A percentile compares a stretch with the other conserved stretches of the same genome.
Conservation (phyloP, 2,888 invertebrate species). For the Acrobasis suavella region DNA sequence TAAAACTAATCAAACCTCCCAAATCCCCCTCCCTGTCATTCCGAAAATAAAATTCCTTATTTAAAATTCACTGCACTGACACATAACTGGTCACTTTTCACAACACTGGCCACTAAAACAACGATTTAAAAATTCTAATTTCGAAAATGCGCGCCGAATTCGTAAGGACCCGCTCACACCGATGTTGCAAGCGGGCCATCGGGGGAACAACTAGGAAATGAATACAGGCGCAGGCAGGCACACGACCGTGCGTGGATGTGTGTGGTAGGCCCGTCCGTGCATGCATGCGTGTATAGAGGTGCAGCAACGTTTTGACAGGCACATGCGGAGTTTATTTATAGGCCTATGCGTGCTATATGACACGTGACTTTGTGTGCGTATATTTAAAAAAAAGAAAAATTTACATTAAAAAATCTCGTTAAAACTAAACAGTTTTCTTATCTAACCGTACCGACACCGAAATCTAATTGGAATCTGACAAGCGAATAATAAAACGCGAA, state of each 20-base stretch:
- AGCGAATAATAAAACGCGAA: slow-evolving; percentile 21
- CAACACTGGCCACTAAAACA: slow-evolving; percentile 37
- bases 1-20: slow-evolving; percentile 51
- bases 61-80: slow-evolving; percentile 33
- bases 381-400: neutral
- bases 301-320: slow-evolving; percentile 70
- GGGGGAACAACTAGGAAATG: slow-evolving; percentile 79
- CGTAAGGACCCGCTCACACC: slow-evolving; percentile 76
- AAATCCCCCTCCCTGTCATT: too few species aligned
- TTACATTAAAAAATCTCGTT: neutral
- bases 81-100: slow-evolving; percentile 41
- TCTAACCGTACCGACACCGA: slow-evolving; percentile 7
- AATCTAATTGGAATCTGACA: slow-evolving; percentile 23
- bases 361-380: slow-evolving; percentile 35
- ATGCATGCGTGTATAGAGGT: slow-evolving; percentile 46
- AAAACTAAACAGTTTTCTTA: neutral
- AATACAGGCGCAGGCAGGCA: slow-evolving; percentile 59
- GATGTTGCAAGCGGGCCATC: slow-evolving; percentile 78
- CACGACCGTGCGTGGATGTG: slow-evolving; percentile 50
- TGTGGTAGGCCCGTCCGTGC: slow-evolving; percentile 35
- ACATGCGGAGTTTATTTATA: slow-evolving; percentile 68
- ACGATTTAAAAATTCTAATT: slow-evolving; percentile 41
- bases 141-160: slow-evolving; percentile 69
- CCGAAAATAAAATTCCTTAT: slow-evolving; percentile 40
- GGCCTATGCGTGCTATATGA: slow-evolving; percentile 47